Base-by-base conservation (phyloP, 2,888 invertebrate species). In the Ceramica pisi region DNA sequence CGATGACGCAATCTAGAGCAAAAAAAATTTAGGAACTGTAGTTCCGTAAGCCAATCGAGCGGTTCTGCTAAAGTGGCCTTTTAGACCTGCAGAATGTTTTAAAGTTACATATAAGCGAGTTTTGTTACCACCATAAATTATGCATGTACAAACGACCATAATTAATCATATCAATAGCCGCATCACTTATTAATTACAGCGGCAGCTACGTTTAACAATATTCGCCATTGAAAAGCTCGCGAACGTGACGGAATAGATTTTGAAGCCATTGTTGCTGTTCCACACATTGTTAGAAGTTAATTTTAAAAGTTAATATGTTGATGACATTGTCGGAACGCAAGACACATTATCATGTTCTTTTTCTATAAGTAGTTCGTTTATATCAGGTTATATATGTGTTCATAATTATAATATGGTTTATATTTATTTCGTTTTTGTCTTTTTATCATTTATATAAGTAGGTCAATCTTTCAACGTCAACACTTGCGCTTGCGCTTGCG, bases 141-240 rank as follows among this genome's bases (percentile, higher is more conserved):
- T 60, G 12, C 14, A 55, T 14, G 9, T 21, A 38, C 38, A 26
- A 8, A 55, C 50, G 16, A 38, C 6, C 48, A 73, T 68, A 74
- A 81, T 74, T 67, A 67, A 71, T 84, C 50, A 74, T 65, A 73
- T 48, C 31, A 71, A 68, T 55, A 38, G 7, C 31, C 38, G 51
- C 68, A 67, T 74, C 59, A 67, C 12, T 63, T 70, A 79, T 79
- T 81, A 77, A 84, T 81, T 74, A 80, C 56, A 62, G 8, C 44
- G 38, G 35, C 31, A 53, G 53, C 61, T 51, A 46, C 50, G 44
- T 55, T 65, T 10, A 55, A 67, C 67, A 76, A 76, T 81, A 63
- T 66, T 59, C 65, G 41, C 31, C 50, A 53, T 23, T 72, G 60
- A 81, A 78, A 65, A 41, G 46, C 78, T 56, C n/a, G 59, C 53